These are phyloP conservation scores for Threskiornis aethiopicus DNA, from an alignment of 2,797 vertebrate genomes.

Conservation along the genomic window DNA sequence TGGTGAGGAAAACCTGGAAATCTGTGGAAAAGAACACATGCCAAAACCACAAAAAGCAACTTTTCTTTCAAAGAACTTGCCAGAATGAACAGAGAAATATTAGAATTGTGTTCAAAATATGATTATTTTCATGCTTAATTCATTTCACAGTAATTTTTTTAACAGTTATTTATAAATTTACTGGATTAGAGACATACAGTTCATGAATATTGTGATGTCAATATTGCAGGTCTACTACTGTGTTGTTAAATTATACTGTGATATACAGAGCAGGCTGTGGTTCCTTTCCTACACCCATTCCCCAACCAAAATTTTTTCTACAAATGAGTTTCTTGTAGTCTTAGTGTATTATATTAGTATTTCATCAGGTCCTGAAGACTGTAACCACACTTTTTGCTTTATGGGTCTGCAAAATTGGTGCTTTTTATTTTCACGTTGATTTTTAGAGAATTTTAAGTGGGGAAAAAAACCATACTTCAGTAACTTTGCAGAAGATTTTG, in stretches of 20 bases:
- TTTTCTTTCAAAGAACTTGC: background rate
- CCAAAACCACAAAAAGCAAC: background rate
- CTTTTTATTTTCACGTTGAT: background rate
- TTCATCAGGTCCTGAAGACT: background rate
- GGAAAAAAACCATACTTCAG: background rate
- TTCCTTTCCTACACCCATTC: background rate
- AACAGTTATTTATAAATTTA: background rate
- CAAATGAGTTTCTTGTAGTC: background rate
- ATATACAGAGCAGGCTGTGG: background rate
- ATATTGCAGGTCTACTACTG: background rate
- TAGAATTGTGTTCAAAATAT: background rate
- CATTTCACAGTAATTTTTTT: background rate
- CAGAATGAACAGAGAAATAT: background rate
- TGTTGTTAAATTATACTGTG: background rate
- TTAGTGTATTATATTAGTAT: background rate
- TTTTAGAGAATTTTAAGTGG: background rate
- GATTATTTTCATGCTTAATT: background rate
- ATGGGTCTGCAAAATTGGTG: background rate
- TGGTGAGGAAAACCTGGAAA: background rate
- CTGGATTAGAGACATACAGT: background rate
- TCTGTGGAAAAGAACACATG: background rate
- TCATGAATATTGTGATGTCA: background rate
- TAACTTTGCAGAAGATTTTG: background rate
- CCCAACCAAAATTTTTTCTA: background rate
- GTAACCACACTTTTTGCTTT: background rate